Evolutionary conservation across 2,113 vertebrate genomes (phyloP).

Genomic region (Cyprinodon variegatus): DNA sequence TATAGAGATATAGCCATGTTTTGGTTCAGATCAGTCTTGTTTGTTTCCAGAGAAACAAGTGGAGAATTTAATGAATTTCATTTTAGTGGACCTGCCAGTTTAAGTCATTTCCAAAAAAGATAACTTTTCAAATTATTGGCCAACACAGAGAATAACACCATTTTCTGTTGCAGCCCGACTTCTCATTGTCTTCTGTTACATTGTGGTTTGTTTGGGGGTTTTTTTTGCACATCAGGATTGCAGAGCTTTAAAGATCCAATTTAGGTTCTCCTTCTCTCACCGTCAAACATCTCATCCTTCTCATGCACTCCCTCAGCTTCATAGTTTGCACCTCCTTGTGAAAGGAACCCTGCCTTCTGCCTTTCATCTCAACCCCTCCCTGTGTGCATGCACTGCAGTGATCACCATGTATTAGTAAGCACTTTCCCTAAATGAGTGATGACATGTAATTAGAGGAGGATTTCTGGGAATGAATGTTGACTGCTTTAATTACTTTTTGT

Average conservation of each 20-base stretch:
- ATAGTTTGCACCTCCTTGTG: conserved; percentile 15
- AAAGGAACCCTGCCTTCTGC: conserved; percentile 33
- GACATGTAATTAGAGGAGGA: conserved; percentile 49
- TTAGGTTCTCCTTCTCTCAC: conserved; percentile 52
- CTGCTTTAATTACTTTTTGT: conserved; percentile 50
- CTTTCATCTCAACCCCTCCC: conserved; percentile 44
- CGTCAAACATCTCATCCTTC: conserved; percentile 62
- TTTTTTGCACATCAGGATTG: conserved; percentile 5
- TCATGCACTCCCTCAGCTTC: conserved; percentile 39
- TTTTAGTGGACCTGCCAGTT: conserved; percentile 60
- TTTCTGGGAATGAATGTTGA: conserved; percentile 38
- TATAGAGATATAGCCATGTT: too few relatives aligned
- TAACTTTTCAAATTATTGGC: conserved; percentile 34
- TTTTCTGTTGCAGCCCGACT: background rate
- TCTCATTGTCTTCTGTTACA: background rate
- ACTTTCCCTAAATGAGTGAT: conserved; percentile 59
- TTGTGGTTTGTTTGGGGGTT: background rate
- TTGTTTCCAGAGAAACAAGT: conserved; percentile 61
- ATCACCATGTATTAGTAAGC: conserved; percentile 57
- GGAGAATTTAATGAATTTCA: conserved; percentile 51
- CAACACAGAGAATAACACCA: conserved; percentile 14
- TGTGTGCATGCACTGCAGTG: conserved; percentile 23
- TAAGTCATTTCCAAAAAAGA: conserved; percentile 52
- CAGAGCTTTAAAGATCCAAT: conserved; percentile 48
- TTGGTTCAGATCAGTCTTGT: too few relatives aligned